phyloP scores from a whole-genome alignment of 2,888 invertebrate genomes.

The Hofmannophila pseudospretella region DNA sequence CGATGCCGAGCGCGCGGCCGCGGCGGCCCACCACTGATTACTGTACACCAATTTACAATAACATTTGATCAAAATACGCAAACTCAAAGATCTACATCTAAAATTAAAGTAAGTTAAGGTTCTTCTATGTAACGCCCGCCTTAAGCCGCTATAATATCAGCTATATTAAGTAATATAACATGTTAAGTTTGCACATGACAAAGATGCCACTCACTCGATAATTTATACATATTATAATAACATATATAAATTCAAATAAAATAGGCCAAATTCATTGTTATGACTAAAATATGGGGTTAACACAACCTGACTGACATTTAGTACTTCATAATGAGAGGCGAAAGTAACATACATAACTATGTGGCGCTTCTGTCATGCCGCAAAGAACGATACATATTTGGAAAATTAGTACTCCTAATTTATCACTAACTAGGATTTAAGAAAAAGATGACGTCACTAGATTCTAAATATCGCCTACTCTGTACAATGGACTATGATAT shows the following conservation, averaged over 20 bases:
- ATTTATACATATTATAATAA: conserved; percentile 32
- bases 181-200: conserved; percentile 61
- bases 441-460: conserved; percentile 60
- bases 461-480: conserved; percentile 66
- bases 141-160: conserved; percentile 70
- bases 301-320: conserved; percentile 50
- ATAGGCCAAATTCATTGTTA: conserved; percentile 72
- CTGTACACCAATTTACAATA: conserved; percentile 74
- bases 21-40: conserved; percentile 47
- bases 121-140: conserved; percentile 66
- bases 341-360: conserved; percentile 36
- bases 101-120: conserved; percentile 62
- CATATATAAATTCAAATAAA: conserved; percentile 40
- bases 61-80: conserved; percentile 72
- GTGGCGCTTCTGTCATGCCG: conserved; percentile 61
- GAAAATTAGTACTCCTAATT: conserved; percentile 66
- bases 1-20: conserved; percentile 32
- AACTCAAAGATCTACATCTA: conserved; percentile 71
- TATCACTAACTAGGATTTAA: conserved; percentile 68
- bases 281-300: conserved; percentile 57
- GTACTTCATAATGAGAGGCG: conserved; percentile 34
- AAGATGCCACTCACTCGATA: conserved; percentile 39
- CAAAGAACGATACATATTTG: conserved; percentile 58
- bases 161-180: conserved; percentile 67
- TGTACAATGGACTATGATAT: conserved; percentile 76